These are phyloP conservation scores for Gymnobelideus leadbeateri DNA, from an alignment of 2,113 vertebrate genomes.

Conservation along the genomic window DNA sequence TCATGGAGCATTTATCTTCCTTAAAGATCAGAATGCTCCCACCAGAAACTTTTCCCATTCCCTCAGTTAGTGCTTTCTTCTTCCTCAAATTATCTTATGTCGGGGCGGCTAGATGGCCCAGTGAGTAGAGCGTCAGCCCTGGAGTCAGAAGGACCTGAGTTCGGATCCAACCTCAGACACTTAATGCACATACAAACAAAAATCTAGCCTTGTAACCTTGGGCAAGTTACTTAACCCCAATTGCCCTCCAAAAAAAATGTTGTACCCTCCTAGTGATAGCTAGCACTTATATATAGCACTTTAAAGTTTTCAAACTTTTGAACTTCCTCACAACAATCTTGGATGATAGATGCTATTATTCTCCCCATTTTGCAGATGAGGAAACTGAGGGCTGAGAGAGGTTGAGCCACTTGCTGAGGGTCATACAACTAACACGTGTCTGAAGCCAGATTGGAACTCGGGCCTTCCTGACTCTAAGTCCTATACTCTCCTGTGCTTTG, in stretches of 20 bases:
- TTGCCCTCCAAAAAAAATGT: too few relatives aligned
- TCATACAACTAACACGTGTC: background rate
- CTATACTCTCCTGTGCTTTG: background rate
- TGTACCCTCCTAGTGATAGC: background rate
- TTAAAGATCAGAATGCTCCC: background rate
- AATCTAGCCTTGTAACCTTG: too few relatives aligned
- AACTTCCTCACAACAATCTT: background rate
- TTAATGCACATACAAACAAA: too few relatives aligned
- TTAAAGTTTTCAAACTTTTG: too few relatives aligned
- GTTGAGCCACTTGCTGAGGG: background rate
- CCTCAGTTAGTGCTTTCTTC: background rate
- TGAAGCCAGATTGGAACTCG: background rate
- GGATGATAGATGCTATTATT: background rate
- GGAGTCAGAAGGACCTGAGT: too few relatives aligned
- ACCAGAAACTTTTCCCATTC: background rate
- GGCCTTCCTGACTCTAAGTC: background rate
- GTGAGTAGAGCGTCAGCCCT: too few relatives aligned
- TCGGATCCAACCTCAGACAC: too few relatives aligned
- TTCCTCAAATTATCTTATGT: background rate
- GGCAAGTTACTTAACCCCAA: too few relatives aligned
- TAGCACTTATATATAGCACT: background rate
- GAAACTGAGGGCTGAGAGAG: background rate
- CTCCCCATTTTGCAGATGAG: background rate
- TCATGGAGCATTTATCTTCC: background rate
- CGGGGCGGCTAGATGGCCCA: too few relatives aligned